A percentile compares a stretch with the other conserved stretches of the same genome.
phyloP scores from a whole-genome alignment of 2,113 vertebrate species.

The Clupea harengus region DNA sequence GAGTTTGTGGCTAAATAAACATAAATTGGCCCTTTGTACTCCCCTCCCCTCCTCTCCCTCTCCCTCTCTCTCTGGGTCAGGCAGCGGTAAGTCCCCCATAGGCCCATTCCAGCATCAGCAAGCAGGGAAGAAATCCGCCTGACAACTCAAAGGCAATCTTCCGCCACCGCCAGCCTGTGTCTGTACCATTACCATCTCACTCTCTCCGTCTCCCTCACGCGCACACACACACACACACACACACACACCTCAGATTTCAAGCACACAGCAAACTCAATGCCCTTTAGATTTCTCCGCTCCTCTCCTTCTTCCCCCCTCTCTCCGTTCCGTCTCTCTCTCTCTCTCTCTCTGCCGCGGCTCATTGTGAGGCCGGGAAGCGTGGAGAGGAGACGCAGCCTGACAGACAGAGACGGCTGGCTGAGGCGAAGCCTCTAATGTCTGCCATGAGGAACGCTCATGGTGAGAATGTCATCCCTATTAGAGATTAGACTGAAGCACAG shows the following conservation, averaged over 20 bases:
- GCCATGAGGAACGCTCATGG: not conserved
- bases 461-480: not conserved
- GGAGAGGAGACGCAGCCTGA: not conserved
- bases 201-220: not conserved
- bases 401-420: not conserved
- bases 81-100: not conserved
- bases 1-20: not conserved
- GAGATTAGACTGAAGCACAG: not conserved
- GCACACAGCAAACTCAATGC: not conserved
- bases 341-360: not conserved
- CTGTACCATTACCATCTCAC: not conserved
- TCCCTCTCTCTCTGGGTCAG: not conserved
- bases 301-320: not conserved
- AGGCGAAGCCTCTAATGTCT: not conserved
- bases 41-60: not conserved
- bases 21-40: not conserved
- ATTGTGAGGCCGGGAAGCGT: not conserved
- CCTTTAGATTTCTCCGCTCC: not conserved
- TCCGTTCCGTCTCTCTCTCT: not conserved
- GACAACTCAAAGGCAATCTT: constrained; percentile 4
- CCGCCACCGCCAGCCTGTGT: not conserved
- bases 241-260: not conserved
- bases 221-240: too few species aligned
- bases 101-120: not conserved
- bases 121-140: not conserved